phyloP scores from a whole-genome alignment of 2,113 vertebrate species.

The Syngnathus scovelli region DNA sequence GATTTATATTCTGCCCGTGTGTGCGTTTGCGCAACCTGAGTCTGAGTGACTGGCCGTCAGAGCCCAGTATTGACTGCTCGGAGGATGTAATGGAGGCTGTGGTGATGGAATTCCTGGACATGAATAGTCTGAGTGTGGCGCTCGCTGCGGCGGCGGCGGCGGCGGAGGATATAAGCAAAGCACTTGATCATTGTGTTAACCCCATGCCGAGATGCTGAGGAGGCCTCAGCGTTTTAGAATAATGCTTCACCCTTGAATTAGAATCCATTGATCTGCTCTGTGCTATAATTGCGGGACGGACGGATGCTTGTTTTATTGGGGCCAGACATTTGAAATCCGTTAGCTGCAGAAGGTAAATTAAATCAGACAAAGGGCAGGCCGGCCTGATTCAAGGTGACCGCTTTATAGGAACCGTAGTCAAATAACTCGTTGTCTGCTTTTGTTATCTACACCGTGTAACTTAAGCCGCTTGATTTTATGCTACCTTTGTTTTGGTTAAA shows the following conservation, averaged over 20 bases:
- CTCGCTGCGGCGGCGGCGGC: slow-evolving; percentile 54
- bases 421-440: slow-evolving; percentile 4
- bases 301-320: slow-evolving; percentile 50
- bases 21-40: slow-evolving; percentile 52
- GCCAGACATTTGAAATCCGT: slow-evolving; percentile 49
- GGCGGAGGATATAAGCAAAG: slow-evolving; percentile 48
- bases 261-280: slow-evolving; percentile 59
- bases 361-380: slow-evolving; percentile 41
- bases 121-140: slow-evolving; percentile 54
- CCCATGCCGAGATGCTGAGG: slow-evolving; percentile 44
- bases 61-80: slow-evolving; percentile 65
- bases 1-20: slow-evolving; percentile 59
- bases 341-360: slow-evolving; percentile 35
- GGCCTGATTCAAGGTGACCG: slow-evolving; percentile 36
- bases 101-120: slow-evolving; percentile 63
- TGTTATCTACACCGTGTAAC: not conserved
- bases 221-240: slow-evolving; percentile 51
- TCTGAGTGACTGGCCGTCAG: slow-evolving; percentile 62
- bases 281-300: slow-evolving; percentile 54
- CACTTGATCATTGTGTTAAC: slow-evolving; percentile 59
- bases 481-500: not conserved
- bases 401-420: slow-evolving; percentile 10
- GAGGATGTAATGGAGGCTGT: slow-evolving; percentile 65
- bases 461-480: not conserved
- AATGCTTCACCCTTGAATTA: slow-evolving; percentile 63